phyloP scores from a whole-genome alignment of 2,113 vertebrate genomes.

The Greenwoodochromis staneri region DNA sequence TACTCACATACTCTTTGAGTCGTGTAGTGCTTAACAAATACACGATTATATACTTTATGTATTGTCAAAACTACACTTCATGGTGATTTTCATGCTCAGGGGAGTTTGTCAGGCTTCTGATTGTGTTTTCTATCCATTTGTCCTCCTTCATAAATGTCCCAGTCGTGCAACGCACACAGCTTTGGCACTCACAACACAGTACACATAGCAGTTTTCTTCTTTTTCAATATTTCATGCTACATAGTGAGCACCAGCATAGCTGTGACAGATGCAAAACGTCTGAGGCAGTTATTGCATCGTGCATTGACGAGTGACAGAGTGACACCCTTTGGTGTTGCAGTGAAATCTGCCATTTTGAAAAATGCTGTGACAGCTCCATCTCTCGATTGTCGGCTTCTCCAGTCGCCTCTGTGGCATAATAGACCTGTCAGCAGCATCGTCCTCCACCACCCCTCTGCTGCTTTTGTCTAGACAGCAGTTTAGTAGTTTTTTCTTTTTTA shows the following conservation, averaged over 20 bases:
- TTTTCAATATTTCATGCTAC: not conserved
- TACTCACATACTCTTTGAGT: not conserved
- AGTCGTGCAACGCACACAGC: not conserved
- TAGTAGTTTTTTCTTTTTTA: not conserved
- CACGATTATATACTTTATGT: not conserved
- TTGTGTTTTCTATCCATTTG: not conserved
- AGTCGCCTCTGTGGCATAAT: conserved; percentile 44
- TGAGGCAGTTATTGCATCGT: conserved; percentile 9
- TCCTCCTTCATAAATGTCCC: not conserved
- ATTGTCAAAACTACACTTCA: not conserved
- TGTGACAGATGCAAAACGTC: conserved; percentile 27
- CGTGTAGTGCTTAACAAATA: not conserved
- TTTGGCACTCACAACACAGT: not conserved
- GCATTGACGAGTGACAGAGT: conserved; percentile 41
- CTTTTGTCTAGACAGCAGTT: conserved; percentile 46
- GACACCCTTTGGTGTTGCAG: conserved; percentile 32
- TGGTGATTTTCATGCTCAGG: not conserved
- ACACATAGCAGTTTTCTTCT: not conserved
- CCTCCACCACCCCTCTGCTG: conserved; percentile 16
- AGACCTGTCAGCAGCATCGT: conserved; percentile 50
- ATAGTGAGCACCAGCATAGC: not conserved
- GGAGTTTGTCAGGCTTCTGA: not conserved
- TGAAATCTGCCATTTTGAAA: conserved; percentile 43
- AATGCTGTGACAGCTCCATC: conserved; percentile 41
- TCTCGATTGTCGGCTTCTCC: conserved; percentile 31